A percentile compares a stretch with the other conserved stretches of the same genome.
These are phyloP conservation scores for Autographa gamma DNA, from an alignment of 2,888 invertebrate species.

Conservation along the genomic window DNA sequence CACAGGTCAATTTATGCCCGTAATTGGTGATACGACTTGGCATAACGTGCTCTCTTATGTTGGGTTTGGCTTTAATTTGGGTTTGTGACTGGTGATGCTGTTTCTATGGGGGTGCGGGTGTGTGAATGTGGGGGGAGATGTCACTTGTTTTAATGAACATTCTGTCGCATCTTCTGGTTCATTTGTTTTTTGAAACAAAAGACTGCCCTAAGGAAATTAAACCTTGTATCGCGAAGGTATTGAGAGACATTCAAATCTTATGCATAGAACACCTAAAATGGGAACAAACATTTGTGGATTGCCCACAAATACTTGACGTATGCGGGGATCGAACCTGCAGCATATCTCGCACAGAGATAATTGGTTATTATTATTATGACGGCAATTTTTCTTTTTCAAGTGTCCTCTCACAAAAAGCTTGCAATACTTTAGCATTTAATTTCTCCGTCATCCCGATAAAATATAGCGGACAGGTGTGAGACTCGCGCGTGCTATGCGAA, in stretches of 20 bases:
- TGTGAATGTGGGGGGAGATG: too few species aligned
- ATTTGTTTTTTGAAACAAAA: too few species aligned
- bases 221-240: too few species aligned
- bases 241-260: too few species aligned
- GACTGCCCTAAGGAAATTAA: too few species aligned
- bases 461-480: background rate
- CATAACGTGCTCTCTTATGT: constrained; percentile 36
- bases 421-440: background rate
- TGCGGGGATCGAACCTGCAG: too few species aligned
- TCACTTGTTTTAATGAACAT: background rate
- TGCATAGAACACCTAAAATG: too few species aligned
- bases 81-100: constrained; percentile 22
- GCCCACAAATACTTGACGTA: too few species aligned
- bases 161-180: background rate
- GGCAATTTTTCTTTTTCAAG: background rate
- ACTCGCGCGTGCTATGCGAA: background rate
- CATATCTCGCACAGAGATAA: too few species aligned
- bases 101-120: background rate
- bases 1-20: constrained; percentile 67
- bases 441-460: background rate
- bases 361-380: too few species aligned
- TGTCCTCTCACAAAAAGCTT: too few species aligned
- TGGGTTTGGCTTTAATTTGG: constrained; percentile 34
- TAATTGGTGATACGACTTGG: constrained; percentile 66
- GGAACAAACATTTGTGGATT: too few species aligned